phyloP scores from a whole-genome alignment of 2,113 vertebrate species.

The Oenanthe oenanthe region DNA sequence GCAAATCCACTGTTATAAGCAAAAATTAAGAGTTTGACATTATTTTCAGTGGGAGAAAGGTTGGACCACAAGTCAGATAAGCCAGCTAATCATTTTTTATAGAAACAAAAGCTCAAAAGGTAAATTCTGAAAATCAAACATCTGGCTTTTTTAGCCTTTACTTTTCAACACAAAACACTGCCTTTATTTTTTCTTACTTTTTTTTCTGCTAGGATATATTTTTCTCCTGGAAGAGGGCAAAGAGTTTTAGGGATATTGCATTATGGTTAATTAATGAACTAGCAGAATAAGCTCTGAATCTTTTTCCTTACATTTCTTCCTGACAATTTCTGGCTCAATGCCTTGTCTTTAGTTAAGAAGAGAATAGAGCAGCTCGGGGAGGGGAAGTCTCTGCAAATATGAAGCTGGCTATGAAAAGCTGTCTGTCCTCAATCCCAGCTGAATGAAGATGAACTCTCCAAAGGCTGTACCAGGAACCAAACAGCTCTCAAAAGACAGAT shows the following conservation, averaged over 20 bases:
- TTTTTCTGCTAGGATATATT: neutral
- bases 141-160: neutral
- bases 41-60: neutral
- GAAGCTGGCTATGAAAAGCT: neutral
- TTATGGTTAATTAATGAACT: neutral
- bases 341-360: neutral
- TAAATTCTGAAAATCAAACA: neutral
- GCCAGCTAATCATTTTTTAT: neutral
- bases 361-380: neutral
- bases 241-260: neutral
- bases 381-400: neutral
- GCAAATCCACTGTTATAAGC: accelerated
- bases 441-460: neutral
- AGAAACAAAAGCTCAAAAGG: neutral
- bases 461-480: neutral
- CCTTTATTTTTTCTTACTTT: neutral
- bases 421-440: neutral
- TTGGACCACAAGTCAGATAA: neutral
- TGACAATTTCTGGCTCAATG: accelerated
- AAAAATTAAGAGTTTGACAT: neutral
- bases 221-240: neutral
- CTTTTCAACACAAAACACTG: neutral
- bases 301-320: neutral
- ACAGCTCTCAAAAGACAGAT: neutral
- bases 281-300: neutral